These are phyloP conservation scores for Metellina segmentata DNA, from an alignment of 2,888 invertebrate species.

Conservation along the genomic window DNA sequence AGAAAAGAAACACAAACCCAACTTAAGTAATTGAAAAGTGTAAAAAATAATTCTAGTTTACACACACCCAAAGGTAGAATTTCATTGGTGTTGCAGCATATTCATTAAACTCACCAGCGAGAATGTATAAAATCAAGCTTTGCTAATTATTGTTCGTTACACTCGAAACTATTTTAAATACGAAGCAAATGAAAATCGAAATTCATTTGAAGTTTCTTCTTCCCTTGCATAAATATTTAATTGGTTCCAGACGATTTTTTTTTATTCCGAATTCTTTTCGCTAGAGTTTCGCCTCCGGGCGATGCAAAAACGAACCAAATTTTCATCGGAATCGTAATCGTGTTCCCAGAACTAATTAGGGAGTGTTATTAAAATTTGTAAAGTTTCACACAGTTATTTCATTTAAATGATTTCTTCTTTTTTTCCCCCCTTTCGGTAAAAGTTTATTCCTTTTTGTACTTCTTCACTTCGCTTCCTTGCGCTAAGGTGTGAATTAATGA, in stretches of 20 bases:
- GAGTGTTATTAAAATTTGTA: constrained; percentile 47
- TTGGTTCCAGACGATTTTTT: constrained; percentile 13
- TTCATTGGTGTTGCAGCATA: neutral
- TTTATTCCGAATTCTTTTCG: neutral
- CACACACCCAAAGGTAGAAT: neutral
- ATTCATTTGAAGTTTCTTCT: constrained; percentile 18
- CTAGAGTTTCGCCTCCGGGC: neutral
- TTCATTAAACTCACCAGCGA: neutral
- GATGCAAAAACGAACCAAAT: neutral
- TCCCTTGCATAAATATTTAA: constrained; percentile 36
- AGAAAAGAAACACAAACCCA: neutral
- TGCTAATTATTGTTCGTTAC: neutral
- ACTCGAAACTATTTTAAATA: neutral
- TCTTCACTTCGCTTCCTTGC: neutral
- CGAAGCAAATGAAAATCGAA: constrained; percentile 13
- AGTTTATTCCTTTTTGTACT: neutral
- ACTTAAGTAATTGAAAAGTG: neutral
- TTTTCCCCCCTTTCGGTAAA: neutral
- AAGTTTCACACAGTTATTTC: constrained; percentile 42
- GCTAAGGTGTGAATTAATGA: constrained; percentile 43
- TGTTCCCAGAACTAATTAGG: constrained; percentile 47
- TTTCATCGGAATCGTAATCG: constrained; percentile 40
- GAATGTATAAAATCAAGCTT: neutral
- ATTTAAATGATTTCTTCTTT: constrained; percentile 20
- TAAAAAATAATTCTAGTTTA: neutral